Conservation (phyloP, 2,888 invertebrate species). For the Lithophane leautieri region DNA sequence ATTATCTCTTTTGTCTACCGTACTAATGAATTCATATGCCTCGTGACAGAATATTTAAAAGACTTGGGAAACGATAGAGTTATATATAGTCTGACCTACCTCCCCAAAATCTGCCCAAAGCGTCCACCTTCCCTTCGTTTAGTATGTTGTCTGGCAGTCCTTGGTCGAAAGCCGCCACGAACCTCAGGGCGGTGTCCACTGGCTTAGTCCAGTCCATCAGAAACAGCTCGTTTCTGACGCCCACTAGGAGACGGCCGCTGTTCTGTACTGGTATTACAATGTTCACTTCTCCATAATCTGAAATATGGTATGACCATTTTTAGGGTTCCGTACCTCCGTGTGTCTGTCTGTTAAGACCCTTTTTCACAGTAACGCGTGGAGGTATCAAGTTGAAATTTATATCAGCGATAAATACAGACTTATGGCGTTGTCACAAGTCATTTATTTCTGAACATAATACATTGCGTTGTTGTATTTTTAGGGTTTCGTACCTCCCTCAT, state of each 20-base stretch:
- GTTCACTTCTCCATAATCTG: conserved; percentile 82
- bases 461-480: too few relatives aligned
- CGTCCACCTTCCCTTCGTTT: conserved; percentile 91
- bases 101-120: conserved; percentile 87
- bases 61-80: not conserved
- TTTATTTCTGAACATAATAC: too few relatives aligned
- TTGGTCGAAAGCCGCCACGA: conserved; percentile 63
- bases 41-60: not conserved
- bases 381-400: too few relatives aligned
- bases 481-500: too few relatives aligned
- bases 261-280: conserved; percentile 79
- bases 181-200: conserved; percentile 67
- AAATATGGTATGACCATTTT: not conserved
- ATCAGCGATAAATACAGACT: too few relatives aligned
- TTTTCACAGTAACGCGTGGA: too few relatives aligned
- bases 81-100: conserved; percentile 33
- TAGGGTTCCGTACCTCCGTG: not conserved
- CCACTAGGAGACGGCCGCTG: conserved; percentile 76
- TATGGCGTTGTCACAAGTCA: too few relatives aligned
- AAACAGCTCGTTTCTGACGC: conserved; percentile 76
- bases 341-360: too few relatives aligned
- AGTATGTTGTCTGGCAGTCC: conserved; percentile 77
- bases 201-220: conserved; percentile 77
- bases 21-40: not conserved
- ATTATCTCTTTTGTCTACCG: not conserved